These are phyloP conservation scores for Scomber scombrus DNA, from an alignment of 2,113 vertebrate genomes.

Conservation along the genomic window DNA sequence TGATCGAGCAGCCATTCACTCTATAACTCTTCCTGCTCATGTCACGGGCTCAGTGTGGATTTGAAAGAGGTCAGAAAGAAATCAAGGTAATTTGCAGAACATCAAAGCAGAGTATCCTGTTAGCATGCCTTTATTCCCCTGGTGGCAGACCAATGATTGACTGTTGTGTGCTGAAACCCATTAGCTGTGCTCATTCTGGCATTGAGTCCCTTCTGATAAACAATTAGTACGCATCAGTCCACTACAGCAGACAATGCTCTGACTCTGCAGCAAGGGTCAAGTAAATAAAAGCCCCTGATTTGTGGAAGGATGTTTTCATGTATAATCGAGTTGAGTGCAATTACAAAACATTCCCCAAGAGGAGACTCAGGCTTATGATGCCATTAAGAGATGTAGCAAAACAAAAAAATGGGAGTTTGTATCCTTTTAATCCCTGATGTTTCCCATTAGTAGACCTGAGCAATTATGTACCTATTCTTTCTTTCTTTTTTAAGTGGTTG, in stretches of 20 bases:
- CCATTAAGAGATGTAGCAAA: background rate
- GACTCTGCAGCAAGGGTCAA: background rate
- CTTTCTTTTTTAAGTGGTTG: no score
- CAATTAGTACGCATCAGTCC: slow-evolving; percentile 58
- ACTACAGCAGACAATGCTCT: slow-evolving; percentile 34
- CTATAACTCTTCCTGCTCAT: slow-evolving; percentile 36
- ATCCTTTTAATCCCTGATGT: background rate
- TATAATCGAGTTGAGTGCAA: slow-evolving; percentile 1
- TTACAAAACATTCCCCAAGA: background rate
- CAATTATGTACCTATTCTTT: no score
- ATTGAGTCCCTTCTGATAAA: slow-evolving; percentile 45
- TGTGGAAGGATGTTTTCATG: slow-evolving; percentile 29
- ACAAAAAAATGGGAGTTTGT: background rate
- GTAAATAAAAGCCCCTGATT: slow-evolving; percentile 49
- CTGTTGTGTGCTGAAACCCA: slow-evolving; percentile 48
- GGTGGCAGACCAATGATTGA: slow-evolving; percentile 44
- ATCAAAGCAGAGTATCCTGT: slow-evolving; percentile 39
- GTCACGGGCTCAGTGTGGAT: slow-evolving; percentile 50
- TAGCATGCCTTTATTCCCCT: slow-evolving; percentile 34
- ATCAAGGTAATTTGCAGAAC: slow-evolving; percentile 48
- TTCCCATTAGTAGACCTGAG: background rate
- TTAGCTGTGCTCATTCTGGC: slow-evolving; percentile 51
- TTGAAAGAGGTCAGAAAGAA: slow-evolving; percentile 44
- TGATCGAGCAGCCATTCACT: slow-evolving; percentile 51
- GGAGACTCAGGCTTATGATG: background rate